These are phyloP conservation scores for Porites evermanni DNA, from an alignment of 92 coral and sea anemone species.

Conservation along the genomic window DNA sequence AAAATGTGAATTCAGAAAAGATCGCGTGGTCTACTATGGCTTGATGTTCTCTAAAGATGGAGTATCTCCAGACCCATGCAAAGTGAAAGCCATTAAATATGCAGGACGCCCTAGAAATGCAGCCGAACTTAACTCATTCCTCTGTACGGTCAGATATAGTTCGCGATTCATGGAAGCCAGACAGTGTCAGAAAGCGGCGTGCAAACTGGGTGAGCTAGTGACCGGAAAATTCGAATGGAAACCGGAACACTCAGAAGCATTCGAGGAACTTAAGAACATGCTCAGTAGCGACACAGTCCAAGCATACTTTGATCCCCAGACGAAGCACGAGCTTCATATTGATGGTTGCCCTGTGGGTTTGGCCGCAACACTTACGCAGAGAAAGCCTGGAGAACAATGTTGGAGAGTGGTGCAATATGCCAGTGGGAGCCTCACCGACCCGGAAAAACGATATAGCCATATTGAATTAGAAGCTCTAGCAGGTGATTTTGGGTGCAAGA, in stretches of 20 bases:
- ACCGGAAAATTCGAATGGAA: no score
- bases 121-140: slow-evolving; percentile 16
- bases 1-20: slow-evolving; percentile 49
- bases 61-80: slow-evolving; percentile 20
- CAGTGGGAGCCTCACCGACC: slow-evolving; percentile 11
- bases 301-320: slow-evolving; percentile 27
- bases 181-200: no score
- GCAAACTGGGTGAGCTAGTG: no score
- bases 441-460: slow-evolving; percentile 26
- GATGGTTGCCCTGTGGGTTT: slow-evolving; percentile 37
- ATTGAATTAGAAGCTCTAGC: slow-evolving; percentile 14
- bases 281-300: no score
- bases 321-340: slow-evolving; percentile 45
- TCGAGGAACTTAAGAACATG: no score
- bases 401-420: slow-evolving; percentile 30
- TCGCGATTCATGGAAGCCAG: background rate
- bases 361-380: slow-evolving; percentile 18
- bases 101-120: background rate
- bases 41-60: slow-evolving; percentile 22
- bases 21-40: slow-evolving; percentile 23
- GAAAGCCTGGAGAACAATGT: background rate
- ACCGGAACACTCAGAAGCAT: no score
- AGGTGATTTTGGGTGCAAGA: slow-evolving; percentile 34
- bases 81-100: slow-evolving; percentile 6
- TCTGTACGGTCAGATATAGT: background rate